Evolutionary conservation across 2,888 invertebrate genomes (phyloP), one percentile per base, ranked within the genome.

Genomic region (Idaea aversata): DNA sequence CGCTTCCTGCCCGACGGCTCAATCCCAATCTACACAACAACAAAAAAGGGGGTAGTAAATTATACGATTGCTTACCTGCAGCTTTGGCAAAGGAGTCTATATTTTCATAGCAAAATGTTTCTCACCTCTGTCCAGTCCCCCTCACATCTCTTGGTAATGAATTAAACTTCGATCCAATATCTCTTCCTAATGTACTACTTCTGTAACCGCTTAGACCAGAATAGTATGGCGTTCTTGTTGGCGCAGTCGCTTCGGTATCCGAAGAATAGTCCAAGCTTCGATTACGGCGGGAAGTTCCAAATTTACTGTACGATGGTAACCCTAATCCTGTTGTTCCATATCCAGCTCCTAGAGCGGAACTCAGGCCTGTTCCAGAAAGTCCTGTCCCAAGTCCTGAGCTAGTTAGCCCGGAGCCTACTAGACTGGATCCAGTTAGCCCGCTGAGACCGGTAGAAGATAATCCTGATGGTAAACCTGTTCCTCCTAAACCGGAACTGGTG

Each of bases 161-260:
- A 88, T 96, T 96, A 82, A 96, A 96, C 86, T 96, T 96, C 13
- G 94, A 94, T 71, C 93, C 91, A 68, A 95, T 94, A 77, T 95
- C 95, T 71, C 94, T 90, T 70, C 94, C 93, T 64, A 94, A 84
- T 59, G 93, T 92, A 68, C 92, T 92, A 81, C 93, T 93, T 65
- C 91, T 83, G 65, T 93, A 93, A 34, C 93, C 91, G 75, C 91
- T 91, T 59, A 93, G 81, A 15, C 92, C 94, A 76, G 96, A 95
- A 86, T 97, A 97, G 82, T 97, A 96, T 63, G 96, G 96, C 73
- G 93, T 85, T 70, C 96, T 93, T 15, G 96, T 95, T 5, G 97
- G 96, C 70, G 96, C 96, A 0, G 97, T 97, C n/a, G 97, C 97
- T 92, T 99, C 99, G 0, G 99, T 98, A 83, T 99, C 99, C 63